These are phyloP conservation scores for Yoshiicerus persimilis DNA, from an alignment of 1,140 invertebrate genomes.

Conservation along the genomic window DNA sequence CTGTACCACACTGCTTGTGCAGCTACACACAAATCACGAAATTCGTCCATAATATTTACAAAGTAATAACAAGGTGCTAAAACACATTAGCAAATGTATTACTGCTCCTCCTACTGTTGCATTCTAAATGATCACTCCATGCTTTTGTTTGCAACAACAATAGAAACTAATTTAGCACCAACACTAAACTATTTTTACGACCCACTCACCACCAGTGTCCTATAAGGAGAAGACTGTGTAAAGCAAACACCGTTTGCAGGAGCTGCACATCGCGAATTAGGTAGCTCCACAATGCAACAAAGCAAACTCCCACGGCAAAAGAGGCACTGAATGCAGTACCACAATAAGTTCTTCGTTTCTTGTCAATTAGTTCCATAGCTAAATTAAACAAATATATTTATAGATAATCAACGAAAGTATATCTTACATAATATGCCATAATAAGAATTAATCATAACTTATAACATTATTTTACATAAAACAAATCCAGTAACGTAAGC, in stretches of 20 bases:
- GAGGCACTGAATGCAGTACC: slow-evolving; percentile 77
- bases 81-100: background rate
- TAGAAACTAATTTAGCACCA: background rate
- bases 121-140: slow-evolving; percentile 62
- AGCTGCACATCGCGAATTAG: slow-evolving; percentile 71
- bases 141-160: background rate
- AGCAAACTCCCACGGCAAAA: slow-evolving; percentile 79
- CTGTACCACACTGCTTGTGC: background rate
- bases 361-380: slow-evolving; percentile 83
- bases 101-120: slow-evolving; percentile 54
- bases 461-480: slow-evolving; percentile 12
- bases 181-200: background rate
- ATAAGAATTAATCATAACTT: background rate
- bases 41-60: slow-evolving; percentile 59
- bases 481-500: slow-evolving; percentile 44
- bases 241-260: slow-evolving; percentile 77
- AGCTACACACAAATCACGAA: background rate
- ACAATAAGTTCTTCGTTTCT: slow-evolving; percentile 75
- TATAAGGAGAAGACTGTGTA: slow-evolving; percentile 71
- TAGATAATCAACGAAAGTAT: background rate
- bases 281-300: slow-evolving; percentile 78
- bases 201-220: slow-evolving; percentile 70
- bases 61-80: slow-evolving; percentile 71
- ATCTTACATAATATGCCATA: background rate
- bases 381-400: slow-evolving; percentile 36